Evolutionary conservation across 2,888 invertebrate species (phyloP).

Genomic region (Brachypalpus laphriformis): DNA sequence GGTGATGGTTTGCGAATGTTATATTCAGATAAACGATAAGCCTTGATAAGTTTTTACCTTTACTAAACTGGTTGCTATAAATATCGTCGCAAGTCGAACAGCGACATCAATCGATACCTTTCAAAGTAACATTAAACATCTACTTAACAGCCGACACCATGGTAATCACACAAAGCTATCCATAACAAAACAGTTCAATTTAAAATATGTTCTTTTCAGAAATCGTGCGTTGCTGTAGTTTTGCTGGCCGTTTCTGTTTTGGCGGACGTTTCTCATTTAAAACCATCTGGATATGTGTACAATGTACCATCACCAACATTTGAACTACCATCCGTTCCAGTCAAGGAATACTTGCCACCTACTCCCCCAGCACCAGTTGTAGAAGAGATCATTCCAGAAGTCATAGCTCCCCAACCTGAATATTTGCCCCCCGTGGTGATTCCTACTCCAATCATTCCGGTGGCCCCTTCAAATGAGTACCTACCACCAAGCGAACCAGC

Average conservation of each 20-base stretch:
- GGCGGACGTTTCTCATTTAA: slow-evolving; percentile 51
- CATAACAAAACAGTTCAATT: background rate
- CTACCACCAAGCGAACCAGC: slow-evolving; percentile 16
- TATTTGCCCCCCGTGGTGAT: slow-evolving; percentile 30
- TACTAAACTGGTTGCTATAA: slow-evolving; percentile 51
- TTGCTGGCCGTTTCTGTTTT: slow-evolving; percentile 2
- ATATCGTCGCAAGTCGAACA: slow-evolving; percentile 35
- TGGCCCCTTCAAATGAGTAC: slow-evolving; percentile 19
- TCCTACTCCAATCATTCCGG: slow-evolving; percentile 2
- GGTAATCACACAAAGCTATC: slow-evolving; percentile 17
- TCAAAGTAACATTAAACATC: slow-evolving; percentile 43
- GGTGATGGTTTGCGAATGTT: slow-evolving; percentile 33
- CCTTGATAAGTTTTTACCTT: slow-evolving; percentile 57
- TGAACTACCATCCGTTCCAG: slow-evolving; percentile 35
- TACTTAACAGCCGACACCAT: slow-evolving; percentile 16
- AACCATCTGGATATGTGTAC: slow-evolving; percentile 44
- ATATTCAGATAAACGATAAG: slow-evolving; percentile 38
- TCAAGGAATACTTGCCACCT: slow-evolving; percentile 45
- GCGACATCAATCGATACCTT: slow-evolving; percentile 44
- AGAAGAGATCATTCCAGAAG: slow-evolving; percentile 22
- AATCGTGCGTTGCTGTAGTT: slow-evolving; percentile 12
- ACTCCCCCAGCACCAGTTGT: background rate
- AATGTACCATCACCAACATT: slow-evolving; percentile 50
- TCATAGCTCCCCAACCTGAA: background rate
- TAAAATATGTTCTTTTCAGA: slow-evolving; percentile 21